phyloP scores from a whole-genome alignment of 1,140 invertebrate species.

The Drosophila pseudoobscura region DNA sequence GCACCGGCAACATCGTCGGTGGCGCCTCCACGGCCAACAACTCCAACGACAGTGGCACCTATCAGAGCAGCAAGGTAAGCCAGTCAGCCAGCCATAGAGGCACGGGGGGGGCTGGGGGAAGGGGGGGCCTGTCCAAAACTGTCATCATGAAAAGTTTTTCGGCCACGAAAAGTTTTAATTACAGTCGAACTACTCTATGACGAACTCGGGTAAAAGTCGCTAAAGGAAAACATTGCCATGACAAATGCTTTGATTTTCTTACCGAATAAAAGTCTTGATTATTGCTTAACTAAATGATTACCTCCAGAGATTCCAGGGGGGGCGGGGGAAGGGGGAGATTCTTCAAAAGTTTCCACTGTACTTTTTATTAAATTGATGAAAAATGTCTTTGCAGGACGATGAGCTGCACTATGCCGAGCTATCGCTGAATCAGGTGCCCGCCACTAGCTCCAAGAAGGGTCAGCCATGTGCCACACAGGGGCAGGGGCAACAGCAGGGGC shows the following conservation, averaged over 20 bases:
- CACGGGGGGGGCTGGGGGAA: neutral
- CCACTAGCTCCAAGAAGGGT: constrained; percentile 50
- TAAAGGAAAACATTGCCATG: constrained; percentile 32
- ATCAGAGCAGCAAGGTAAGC: constrained; percentile 81
- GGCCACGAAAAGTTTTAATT: constrained; percentile 50
- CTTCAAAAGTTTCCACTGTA: neutral
- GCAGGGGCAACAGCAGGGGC: constrained; percentile 30
- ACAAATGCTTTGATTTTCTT: constrained; percentile 43
- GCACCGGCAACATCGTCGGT: constrained; percentile 28
- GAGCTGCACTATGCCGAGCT: constrained; percentile 90
- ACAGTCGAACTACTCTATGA: constrained; percentile 55
- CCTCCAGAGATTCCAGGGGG: too few relatives aligned
- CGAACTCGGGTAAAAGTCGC: constrained; percentile 27
- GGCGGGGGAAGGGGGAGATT: too few relatives aligned
- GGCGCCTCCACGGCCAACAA: constrained; percentile 32
- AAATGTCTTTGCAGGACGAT: constrained; percentile 80
- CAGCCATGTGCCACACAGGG: constrained; percentile 60
- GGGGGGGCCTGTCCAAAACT: constrained; percentile 14
- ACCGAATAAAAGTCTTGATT: too few relatives aligned
- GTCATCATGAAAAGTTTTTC: constrained; percentile 53
- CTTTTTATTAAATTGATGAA: constrained; percentile 1
- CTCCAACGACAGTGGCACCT: constrained; percentile 72
- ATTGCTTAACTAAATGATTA: too few relatives aligned
- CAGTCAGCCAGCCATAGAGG: neutral
- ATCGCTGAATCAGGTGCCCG: constrained; percentile 83